These are phyloP conservation scores for Drosophila vallismaia DNA, from an alignment of 2,888 invertebrate species.

Conservation along the genomic window DNA sequence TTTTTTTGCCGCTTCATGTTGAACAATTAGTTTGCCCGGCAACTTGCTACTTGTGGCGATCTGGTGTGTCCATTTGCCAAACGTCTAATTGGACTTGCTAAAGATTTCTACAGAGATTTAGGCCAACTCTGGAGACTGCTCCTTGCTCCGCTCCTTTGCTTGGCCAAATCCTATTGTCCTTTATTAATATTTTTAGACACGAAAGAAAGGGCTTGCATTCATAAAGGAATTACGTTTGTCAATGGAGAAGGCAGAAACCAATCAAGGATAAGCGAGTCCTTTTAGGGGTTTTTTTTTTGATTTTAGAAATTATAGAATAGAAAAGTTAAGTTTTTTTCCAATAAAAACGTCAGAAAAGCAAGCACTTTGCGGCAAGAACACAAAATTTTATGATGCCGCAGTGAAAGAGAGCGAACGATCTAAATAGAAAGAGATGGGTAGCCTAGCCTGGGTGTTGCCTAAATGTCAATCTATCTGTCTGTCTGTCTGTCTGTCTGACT, in stretches of 20 bases:
- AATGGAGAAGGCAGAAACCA: conserved; percentile 3
- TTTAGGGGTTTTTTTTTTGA: not conserved
- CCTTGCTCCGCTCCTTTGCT: not conserved
- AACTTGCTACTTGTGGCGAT: conserved; percentile 23
- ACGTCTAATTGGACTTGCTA: conserved; percentile 76
- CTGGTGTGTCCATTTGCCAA: conserved; percentile 77
- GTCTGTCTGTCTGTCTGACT: conserved; percentile 78
- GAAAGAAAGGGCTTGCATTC: conserved; percentile 29
- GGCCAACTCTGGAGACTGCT: conserved; percentile 27
- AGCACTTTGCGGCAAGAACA: conserved; percentile 55
- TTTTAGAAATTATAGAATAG: conserved; percentile 4
- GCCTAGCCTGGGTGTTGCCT: conserved; percentile 73
- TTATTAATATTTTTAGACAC: conserved; percentile 63
- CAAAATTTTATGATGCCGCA: conserved; percentile 78
- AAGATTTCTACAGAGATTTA: conserved; percentile 78
- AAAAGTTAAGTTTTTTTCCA: too few species aligned
- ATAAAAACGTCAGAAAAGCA: conserved; percentile 54
- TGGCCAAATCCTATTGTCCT: conserved; percentile 7
- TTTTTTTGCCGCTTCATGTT: conserved; percentile 73
- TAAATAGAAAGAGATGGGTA: not conserved
- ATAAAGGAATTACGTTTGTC: conserved; percentile 33
- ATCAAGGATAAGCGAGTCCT: conserved; percentile 27
- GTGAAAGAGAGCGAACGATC: conserved; percentile 62
- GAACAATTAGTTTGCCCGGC: conserved; percentile 70
- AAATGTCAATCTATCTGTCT: conserved; percentile 78